A percentile compares a stretch with the other conserved stretches of the same genome.
phyloP scores from a whole-genome alignment of 1,140 invertebrate genomes.

The Drosophila varians region DNA sequence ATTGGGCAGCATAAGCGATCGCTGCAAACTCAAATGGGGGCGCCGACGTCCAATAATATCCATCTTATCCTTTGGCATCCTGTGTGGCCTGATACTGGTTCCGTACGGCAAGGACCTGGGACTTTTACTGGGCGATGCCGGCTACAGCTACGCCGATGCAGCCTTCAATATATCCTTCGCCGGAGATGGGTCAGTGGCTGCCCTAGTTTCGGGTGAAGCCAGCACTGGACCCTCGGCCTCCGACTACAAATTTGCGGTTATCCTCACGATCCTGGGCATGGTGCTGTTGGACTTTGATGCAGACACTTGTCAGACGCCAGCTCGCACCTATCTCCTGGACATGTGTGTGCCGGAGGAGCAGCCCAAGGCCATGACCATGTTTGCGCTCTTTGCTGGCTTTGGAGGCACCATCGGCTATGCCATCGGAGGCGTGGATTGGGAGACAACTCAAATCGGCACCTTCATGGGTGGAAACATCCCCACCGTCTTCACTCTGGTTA shows the following conservation, averaged over 20 bases:
- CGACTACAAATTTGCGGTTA: conserved; percentile 85
- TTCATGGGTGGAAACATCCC: conserved; percentile 90
- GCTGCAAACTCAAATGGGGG: conserved; percentile 88
- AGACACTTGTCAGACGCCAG: conserved; percentile 93
- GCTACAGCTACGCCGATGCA: conserved; percentile 21
- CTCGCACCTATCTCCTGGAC: conserved; percentile 92
- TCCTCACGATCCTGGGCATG: conserved; percentile 92
- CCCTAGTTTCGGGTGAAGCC: conserved; percentile 19
- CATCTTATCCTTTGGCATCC: conserved; percentile 89
- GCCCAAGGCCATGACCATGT: conserved; percentile 90
- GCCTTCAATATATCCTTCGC: conserved; percentile 18
- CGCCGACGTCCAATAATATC: conserved; percentile 91
- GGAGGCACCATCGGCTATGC: conserved; percentile 92
- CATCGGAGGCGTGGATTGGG: conserved; percentile 92
- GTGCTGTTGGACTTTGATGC: conserved; percentile 93
- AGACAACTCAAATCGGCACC: conserved; percentile 87
- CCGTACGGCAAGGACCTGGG: conserved; percentile 91
- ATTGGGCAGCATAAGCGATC: conserved; percentile 92
- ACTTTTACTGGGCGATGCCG: conserved; percentile 87
- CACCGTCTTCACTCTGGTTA: conserved; percentile 90
- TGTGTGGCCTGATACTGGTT: conserved; percentile 88
- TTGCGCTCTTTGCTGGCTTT: conserved; percentile 93
- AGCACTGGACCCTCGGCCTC: conserved; percentile 18
- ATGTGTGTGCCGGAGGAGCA: conserved; percentile 92
- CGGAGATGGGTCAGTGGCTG: conserved; percentile 47